phyloP scores from a whole-genome alignment of 2,888 invertebrate genomes.

The Eueremaeus valkanovi region DNA sequence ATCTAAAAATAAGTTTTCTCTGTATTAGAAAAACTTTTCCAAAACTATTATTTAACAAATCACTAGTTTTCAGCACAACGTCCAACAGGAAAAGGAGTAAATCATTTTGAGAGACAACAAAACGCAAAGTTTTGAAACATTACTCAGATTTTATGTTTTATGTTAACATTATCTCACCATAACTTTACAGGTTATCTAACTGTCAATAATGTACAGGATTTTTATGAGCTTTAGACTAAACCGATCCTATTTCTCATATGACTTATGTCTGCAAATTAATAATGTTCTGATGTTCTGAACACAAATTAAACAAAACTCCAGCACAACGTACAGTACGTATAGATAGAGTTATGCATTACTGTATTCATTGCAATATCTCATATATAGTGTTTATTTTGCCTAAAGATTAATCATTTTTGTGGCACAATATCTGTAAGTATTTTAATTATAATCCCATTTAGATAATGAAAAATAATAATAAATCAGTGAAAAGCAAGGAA shows the following conservation, averaged over 20 bases:
- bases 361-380: neutral
- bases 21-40: neutral
- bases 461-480: conserved; percentile 30
- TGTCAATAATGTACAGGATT: neutral
- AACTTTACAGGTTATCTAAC: neutral
- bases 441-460: conserved; percentile 6
- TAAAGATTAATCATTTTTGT: neutral
- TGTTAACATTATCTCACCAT: neutral
- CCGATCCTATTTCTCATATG: neutral
- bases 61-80: neutral
- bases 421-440: neutral
- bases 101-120: conserved; percentile 1
- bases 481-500: neutral
- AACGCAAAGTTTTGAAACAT: conserved; percentile 4
- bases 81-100: conserved; percentile 4
- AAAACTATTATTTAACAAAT: conserved; percentile 12
- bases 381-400: neutral
- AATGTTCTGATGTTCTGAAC: neutral
- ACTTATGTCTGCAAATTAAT: neutral
- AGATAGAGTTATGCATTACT: neutral
- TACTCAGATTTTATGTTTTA: neutral
- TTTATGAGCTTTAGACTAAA: neutral
- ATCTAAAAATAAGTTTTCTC: neutral
- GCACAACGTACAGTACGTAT: too few relatives aligned
- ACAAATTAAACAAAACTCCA: neutral